A percentile compares a stretch with the other conserved stretches of the same genome.
These are phyloP conservation scores for Tetragnatha montana DNA, from an alignment of 2,888 invertebrate genomes.

Conservation along the genomic window DNA sequence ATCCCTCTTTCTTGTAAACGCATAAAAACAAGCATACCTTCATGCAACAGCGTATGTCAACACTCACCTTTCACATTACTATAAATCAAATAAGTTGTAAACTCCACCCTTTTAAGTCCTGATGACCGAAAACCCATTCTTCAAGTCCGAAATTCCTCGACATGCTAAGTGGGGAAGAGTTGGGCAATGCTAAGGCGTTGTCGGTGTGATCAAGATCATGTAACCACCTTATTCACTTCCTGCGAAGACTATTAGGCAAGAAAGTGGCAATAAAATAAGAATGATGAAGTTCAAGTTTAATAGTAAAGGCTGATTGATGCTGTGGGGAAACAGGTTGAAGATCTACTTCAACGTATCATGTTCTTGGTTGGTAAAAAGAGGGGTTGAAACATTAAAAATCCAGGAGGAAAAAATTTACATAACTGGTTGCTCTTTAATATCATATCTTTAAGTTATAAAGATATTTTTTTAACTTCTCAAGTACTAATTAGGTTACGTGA, in stretches of 20 bases:
- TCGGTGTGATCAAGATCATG: not conserved
- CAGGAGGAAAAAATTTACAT: too few relatives aligned
- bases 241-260: not conserved
- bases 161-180: not conserved
- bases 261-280: not conserved
- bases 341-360: too few relatives aligned
- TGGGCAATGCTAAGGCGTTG: not conserved
- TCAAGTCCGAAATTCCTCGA: not conserved
- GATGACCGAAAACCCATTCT: not conserved
- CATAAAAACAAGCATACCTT: not conserved
- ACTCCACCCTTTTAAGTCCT: not conserved
- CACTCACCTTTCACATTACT: not conserved
- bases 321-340: not conserved
- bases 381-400: too few relatives aligned
- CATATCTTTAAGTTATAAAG: too few relatives aligned
- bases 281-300: not conserved
- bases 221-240: not conserved
- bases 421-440: too few relatives aligned
- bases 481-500: too few relatives aligned
- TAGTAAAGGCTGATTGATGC: not conserved
- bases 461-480: too few relatives aligned
- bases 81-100: not conserved
- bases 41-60: not conserved
- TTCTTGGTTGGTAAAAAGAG: too few relatives aligned
- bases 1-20: not conserved